A percentile compares a stretch with the other conserved stretches of the same genome.
Evolutionary conservation across 2,888 invertebrate species (phyloP).

Genomic region (Limenitis camilla): DNA sequence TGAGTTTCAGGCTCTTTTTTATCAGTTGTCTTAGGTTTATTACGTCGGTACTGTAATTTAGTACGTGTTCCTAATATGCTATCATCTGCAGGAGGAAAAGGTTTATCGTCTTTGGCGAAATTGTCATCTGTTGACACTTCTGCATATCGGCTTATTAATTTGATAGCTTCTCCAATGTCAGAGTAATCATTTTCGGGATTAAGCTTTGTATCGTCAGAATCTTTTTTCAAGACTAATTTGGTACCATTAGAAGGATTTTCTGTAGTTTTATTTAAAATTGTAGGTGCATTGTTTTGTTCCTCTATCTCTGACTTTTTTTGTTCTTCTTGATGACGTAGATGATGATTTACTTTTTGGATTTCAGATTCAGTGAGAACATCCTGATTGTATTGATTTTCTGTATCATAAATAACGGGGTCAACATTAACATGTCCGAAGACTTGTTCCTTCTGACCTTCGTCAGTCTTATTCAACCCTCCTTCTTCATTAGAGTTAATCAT

Average conservation of each 20-base stretch:
- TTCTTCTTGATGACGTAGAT: constrained; percentile 10
- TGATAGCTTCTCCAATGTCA: constrained; percentile 67
- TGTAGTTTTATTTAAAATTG: constrained; percentile 17
- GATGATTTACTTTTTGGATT: constrained; percentile 25
- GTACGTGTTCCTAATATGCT: constrained; percentile 62
- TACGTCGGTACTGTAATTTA: constrained; percentile 61
- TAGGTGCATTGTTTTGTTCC: constrained; percentile 6
- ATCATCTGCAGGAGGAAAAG: constrained; percentile 47
- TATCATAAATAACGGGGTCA: constrained; percentile 53
- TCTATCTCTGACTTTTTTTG: constrained; percentile 7
- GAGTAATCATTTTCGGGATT: constrained; percentile 67
- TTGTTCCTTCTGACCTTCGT: constrained; percentile 62
- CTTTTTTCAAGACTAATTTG: constrained; percentile 40
- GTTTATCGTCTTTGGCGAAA: constrained; percentile 58
- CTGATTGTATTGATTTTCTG: constrained; percentile 36
- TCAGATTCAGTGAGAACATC: constrained; percentile 20
- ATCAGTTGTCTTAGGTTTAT: constrained; percentile 45
- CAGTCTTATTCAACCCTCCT: constrained; percentile 36
- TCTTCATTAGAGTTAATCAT: constrained; percentile 41
- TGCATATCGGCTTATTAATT: constrained; percentile 66
- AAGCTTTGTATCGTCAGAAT: constrained; percentile 51
- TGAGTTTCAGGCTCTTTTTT: constrained; percentile 29
- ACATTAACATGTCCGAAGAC: constrained; percentile 63
- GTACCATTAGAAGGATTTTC: constrained; percentile 27
- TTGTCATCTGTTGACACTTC: constrained; percentile 69